phyloP scores from a whole-genome alignment of 2,888 invertebrate genomes.

The Nemoura dubitans region DNA sequence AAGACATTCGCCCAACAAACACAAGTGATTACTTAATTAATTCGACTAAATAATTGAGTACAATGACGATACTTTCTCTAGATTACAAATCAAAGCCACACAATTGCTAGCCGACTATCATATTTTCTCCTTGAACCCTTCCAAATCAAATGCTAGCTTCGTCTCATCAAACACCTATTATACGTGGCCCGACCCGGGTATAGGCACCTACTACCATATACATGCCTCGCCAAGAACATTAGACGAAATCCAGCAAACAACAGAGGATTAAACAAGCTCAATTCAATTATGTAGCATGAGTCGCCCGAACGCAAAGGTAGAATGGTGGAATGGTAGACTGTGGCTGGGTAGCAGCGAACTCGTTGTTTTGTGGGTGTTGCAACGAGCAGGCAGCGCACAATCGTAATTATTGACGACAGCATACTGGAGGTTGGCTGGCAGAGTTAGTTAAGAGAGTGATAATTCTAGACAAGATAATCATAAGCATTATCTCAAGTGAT shows the following conservation, averaged over 20 bases:
- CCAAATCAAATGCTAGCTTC: not conserved
- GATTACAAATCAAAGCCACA: conserved; percentile 19
- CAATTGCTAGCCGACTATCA: conserved; percentile 15
- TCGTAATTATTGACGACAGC: conserved; percentile 37
- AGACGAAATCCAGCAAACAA: conserved; percentile 25
- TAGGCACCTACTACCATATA: too few relatives aligned
- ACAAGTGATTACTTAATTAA: conserved; percentile 7
- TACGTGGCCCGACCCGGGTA: not conserved
- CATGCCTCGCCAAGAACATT: conserved; percentile 30
- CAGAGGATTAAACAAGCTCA: conserved; percentile 35
- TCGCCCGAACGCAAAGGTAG: conserved; percentile 21
- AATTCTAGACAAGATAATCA: conserved; percentile 42
- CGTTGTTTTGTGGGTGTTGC: conserved; percentile 32
- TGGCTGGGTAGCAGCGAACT: not conserved
- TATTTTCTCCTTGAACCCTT: conserved; percentile 33
- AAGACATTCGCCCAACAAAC: not conserved
- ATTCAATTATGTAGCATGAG: conserved; percentile 41
- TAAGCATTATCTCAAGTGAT: conserved; percentile 40
- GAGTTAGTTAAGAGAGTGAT: conserved; percentile 39
- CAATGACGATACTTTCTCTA: conserved; percentile 24
- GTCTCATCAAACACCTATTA: conserved; percentile 41
- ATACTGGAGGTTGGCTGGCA: not conserved
- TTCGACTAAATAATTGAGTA: not conserved
- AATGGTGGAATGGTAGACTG: not conserved
- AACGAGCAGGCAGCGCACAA: conserved; percentile 29